A percentile compares a stretch with the other conserved stretches of the same genome.
These are phyloP conservation scores for Plebejus melissa DNA, from an alignment of 2,888 invertebrate genomes.

Conservation along the genomic window DNA sequence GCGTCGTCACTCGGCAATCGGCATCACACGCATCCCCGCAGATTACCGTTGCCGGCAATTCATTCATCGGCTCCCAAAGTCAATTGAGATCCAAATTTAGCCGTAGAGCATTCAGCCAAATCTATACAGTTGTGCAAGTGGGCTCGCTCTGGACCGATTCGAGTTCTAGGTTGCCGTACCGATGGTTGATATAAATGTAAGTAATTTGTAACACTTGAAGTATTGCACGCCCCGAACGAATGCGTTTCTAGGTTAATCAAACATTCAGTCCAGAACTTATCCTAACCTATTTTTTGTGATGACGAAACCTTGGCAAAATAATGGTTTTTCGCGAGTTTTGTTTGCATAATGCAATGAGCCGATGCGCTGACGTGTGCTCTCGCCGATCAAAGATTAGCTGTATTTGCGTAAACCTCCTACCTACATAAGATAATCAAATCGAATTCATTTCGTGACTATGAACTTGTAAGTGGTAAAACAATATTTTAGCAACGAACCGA, in stretches of 20 bases:
- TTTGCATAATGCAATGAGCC: background rate
- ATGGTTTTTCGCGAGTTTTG: conserved; percentile 14
- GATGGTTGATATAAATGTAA: conserved; percentile 39
- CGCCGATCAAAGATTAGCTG: background rate
- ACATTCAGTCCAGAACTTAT: conserved; percentile 23
- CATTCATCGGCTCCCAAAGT: conserved; percentile 65
- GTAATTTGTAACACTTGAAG: conserved; percentile 41
- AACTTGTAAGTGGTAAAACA: background rate
- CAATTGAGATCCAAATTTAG: conserved; percentile 67
- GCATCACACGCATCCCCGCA: conserved; percentile 43
- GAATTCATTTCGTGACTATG: background rate
- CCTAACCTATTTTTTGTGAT: conserved; percentile 21
- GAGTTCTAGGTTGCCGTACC: conserved; percentile 31
- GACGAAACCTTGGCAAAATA: conserved; percentile 7
- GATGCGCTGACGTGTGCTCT: background rate
- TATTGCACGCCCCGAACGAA: conserved; percentile 33
- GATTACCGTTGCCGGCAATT: conserved; percentile 51
- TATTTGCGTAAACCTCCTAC: background rate
- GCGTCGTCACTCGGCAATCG: conserved; percentile 45
- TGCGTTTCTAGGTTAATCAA: conserved; percentile 33
- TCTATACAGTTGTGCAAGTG: conserved; percentile 41
- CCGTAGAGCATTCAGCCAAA: conserved; percentile 56
- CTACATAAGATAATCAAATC: background rate
- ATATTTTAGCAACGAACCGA: background rate
- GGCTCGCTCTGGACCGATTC: conserved; percentile 34